Base-by-base conservation (phyloP, 1,140 invertebrate genomes). In the Diachasmimorpha longicaudata region DNA sequence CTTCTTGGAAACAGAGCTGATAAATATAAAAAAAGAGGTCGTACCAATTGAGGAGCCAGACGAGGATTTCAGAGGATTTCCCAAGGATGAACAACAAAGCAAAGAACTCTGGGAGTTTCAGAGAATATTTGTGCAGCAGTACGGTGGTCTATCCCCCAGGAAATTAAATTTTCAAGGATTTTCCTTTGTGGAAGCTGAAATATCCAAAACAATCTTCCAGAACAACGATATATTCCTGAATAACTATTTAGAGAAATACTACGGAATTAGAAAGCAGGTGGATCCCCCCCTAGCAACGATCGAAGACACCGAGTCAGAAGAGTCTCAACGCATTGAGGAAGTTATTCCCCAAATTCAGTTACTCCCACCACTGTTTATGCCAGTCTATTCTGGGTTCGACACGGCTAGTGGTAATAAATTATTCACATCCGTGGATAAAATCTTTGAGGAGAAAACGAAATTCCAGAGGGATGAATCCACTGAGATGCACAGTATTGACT, bases 321-420 rank as follows among this genome's bases (percentile, higher is more conserved):
- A 55, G 52, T 52, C 13, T 37, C 52, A 25, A 3, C 1, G 1
- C 19, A 63, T 25, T 25, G 58, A 63, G 23, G 58, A 63, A 23
- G 1, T 19, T 11, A 23, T 63, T 6, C 37, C 19, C 21, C 8
- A 21, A 23, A 10, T 37, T 9, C 36, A 39, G n/a, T 6, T 66
- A 8, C 37, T 75, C 13, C 16, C 67, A 11, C 19, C 67, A n/a
- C 10, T 75, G 11, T 21, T 10, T 14, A 36, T 70, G 6, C 37
- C n/a, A 21, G 42, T 75, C 1, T 39, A 58, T 16, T 36, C 42
- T 23, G 39, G 19, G n/a, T 70, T 70, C 36, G 48, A 58, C 6
- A 75, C 67, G 3, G 74, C 74, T 4, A 42, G 23, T 70, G 67
- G 67, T n/a, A 70, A 55, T 21, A 68, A 75, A 42, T 48, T 75